These are phyloP conservation scores for Nipponia nippon DNA, from an alignment of 2,113 vertebrate genomes.

Conservation along the genomic window DNA sequence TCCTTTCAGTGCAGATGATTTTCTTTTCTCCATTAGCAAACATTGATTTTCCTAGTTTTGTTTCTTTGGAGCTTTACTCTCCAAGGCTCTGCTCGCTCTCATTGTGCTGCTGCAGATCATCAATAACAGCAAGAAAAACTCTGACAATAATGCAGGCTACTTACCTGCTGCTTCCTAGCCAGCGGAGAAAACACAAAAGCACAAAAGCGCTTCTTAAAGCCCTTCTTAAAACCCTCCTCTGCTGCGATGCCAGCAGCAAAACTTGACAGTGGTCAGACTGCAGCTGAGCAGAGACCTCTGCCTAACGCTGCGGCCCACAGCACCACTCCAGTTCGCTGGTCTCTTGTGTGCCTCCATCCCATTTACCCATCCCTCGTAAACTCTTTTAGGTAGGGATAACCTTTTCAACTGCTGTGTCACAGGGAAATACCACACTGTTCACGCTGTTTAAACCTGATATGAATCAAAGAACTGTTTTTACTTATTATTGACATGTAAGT, in stretches of 20 bases:
- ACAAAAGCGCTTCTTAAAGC: not conserved
- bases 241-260: not conserved
- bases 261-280: not conserved
- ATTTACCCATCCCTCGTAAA: not conserved
- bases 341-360: accelerated
- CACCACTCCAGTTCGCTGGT: not conserved
- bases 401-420: not conserved
- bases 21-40: not conserved
- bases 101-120: not conserved
- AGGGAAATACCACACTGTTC: not conserved
- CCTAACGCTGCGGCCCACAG: accelerated
- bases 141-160: not conserved
- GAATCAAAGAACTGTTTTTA: not conserved
- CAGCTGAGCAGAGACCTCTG: not conserved
- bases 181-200: not conserved
- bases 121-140: constrained; percentile 18
- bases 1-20: constrained; percentile 1
- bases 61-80: constrained; percentile 48
- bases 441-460: not conserved
- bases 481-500: not conserved
- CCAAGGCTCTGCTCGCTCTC: not conserved
- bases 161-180: constrained; percentile 7
- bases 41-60: constrained; percentile 63
- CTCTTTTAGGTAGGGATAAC: not conserved
- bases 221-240: not conserved